Evolutionary conservation across 2,797 vertebrate species (phyloP).

Genomic region (Fistularia tabacaria): DNA sequence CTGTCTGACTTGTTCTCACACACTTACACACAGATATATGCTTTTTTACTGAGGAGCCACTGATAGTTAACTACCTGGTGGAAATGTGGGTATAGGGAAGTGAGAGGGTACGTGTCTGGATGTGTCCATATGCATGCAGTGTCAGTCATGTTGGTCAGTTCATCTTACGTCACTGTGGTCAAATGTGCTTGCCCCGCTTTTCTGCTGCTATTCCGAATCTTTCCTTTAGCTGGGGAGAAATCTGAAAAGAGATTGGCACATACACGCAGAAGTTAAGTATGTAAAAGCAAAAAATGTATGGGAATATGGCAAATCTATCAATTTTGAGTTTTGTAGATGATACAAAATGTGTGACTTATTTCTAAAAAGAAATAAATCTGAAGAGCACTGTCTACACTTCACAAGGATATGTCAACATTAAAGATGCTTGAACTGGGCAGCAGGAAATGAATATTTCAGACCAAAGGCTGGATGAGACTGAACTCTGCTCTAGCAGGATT

Average conservation of each 20-base stretch:
- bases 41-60: constrained; percentile 54
- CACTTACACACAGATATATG: constrained; percentile 15
- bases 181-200: constrained; percentile 54
- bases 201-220: constrained; percentile 46
- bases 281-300: constrained; percentile 44
- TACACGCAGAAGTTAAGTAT: constrained; percentile 41
- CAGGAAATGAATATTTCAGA: too few species aligned
- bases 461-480: too few species aligned
- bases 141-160: constrained; percentile 26
- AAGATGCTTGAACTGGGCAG: too few species aligned
- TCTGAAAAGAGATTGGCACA: constrained; percentile 48
- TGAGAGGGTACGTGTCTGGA: constrained; percentile 20
- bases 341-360: too few species aligned
- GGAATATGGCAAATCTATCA: constrained; percentile 21
- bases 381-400: too few species aligned
- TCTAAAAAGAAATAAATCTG: too few species aligned
- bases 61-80: constrained; percentile 51
- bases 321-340: constrained; percentile 11
- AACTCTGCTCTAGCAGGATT: too few species aligned
- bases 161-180: constrained; percentile 62
- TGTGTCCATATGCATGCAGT: constrained; percentile 8
- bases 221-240: constrained; percentile 46
- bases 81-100: constrained; percentile 47
- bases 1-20: constrained; percentile 16
- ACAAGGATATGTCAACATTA: too few species aligned